Conservation (phyloP, 2,113 vertebrate genomes). For the Toxostoma redivivum region DNA sequence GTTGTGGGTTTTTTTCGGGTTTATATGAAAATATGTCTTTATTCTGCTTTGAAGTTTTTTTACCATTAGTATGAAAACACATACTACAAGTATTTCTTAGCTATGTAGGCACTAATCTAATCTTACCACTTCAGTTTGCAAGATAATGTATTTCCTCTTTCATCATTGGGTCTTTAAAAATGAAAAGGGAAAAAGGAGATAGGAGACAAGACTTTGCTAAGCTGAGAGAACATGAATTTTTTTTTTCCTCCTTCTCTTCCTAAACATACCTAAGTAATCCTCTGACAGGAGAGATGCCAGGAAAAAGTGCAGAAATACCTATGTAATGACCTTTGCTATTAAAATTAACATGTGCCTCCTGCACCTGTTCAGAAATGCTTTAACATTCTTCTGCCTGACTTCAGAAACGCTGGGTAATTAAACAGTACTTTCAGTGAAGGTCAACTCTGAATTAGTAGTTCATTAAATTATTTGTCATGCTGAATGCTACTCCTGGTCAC, state of each 20-base stretch:
- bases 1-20: not conserved
- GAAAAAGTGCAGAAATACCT: not conserved
- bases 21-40: not conserved
- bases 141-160: not conserved
- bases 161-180: not conserved
- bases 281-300: not conserved
- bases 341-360: constrained; percentile 13
- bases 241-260: not conserved
- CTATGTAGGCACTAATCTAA: not conserved
- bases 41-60: not conserved
- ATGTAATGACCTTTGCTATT: constrained; percentile 25
- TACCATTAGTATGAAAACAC: not conserved
- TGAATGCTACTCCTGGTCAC: constrained; percentile 19
- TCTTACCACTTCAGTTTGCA: not conserved
- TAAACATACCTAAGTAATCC: not conserved
- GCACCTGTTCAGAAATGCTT: constrained; percentile 3
- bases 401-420: constrained; percentile 37
- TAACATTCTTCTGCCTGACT: constrained; percentile 24
- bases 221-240: not conserved
- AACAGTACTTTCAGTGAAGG: constrained; percentile 34
- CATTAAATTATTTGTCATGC: constrained; percentile 42
- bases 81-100: not conserved
- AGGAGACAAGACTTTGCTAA: not conserved
- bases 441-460: constrained; percentile 31
- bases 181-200: not conserved